Percentiles rank a stretch among this genome's conserved stretches.
Evolutionary conservation across 2,888 invertebrate genomes (phyloP).

Genomic region (Orchesellides sinensis): DNA sequence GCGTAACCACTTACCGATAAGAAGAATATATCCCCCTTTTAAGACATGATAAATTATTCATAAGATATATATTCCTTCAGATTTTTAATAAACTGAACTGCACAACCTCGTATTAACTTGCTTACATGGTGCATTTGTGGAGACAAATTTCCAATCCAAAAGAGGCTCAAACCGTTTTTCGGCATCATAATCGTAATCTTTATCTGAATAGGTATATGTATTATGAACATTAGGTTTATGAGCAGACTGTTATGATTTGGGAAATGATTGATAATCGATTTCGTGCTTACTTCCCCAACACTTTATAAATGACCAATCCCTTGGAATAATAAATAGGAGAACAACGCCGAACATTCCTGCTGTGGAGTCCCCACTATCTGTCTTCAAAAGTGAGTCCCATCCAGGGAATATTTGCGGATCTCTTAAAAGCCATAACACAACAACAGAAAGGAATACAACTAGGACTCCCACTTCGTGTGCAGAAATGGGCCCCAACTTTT

Average conservation of each 20-base stretch:
- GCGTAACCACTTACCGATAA: slow-evolving; percentile 68
- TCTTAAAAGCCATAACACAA: slow-evolving; percentile 92
- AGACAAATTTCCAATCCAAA: slow-evolving; percentile 70
- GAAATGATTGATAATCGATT: no score
- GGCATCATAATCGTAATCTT: not conserved
- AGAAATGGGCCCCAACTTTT: slow-evolving; percentile 85
- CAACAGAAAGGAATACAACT: slow-evolving; percentile 85
- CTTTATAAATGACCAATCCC: slow-evolving; percentile 40
- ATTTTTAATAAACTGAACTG: no score
- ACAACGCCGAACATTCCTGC: slow-evolving; percentile 65
- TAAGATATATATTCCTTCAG: not conserved
- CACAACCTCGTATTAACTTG: no score
- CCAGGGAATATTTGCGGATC: slow-evolving; percentile 93
- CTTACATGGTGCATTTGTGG: slow-evolving; percentile 62
- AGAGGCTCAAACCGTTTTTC: slow-evolving; percentile 65
- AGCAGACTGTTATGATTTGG: not conserved
- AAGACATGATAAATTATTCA: not conserved
- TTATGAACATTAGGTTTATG: not conserved
- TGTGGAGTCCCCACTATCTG: slow-evolving; percentile 59
- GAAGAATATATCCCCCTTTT: slow-evolving; percentile 65
- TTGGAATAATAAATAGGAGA: slow-evolving; percentile 68
- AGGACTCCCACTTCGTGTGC: slow-evolving; percentile 87
- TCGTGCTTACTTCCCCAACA: slow-evolving; percentile 36
- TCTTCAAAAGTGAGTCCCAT: slow-evolving; percentile 81
- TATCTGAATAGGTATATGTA: not conserved